Base-by-base conservation (phyloP, 1,140 invertebrate genomes). In the Lethrus apterus region DNA sequence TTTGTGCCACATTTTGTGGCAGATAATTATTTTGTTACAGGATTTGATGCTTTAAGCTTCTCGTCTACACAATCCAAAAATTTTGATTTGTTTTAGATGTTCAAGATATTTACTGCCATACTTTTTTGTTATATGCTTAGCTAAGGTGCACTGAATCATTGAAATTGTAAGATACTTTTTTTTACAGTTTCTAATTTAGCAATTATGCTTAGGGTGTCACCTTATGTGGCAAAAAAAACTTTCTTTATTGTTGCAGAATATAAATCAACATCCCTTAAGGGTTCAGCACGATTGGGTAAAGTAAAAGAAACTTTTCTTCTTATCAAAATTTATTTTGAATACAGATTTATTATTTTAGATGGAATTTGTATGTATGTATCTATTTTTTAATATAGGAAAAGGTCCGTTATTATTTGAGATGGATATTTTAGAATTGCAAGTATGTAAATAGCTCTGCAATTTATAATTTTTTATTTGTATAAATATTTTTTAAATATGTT, bases 171-270 rank as follows among this genome's bases (percentile, higher is more conserved):
- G 24, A 9, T 9, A 9, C 24, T 29, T 29, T 29, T 29, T 11
- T 29, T 11, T 29, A 9, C 11, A 8, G 9, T 8, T 29, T 29
- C 11, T 29, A 29, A 29, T 29, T 29, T 11, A 9, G 9, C 11
- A 11, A 29, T 29, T 9, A 9, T 29, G 2, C 24, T 8, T 29
- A 29, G 9, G 24, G 9, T 9, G 29, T 31, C 29, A 31, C 29
- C 29, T 31, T 31, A 31, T 5, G 29, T 31, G 29, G 29, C 29
- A 31, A 31, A 31, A 31, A n/a, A n/a, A 26, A 7, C 24, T 5
- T n/a, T 26, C 24, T 26, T 26, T 26, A n/a, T 26, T 26, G 5
- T 26, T 7, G 24, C 5, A 7, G n/a, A 26, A 5, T 7, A 7
- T 26, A 26, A 26, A 7, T 7, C n/a, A 5, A n/a, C n/a, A 26